Base-by-base conservation (phyloP, 1,140 invertebrate species). In the Monochamus saltuarius region DNA sequence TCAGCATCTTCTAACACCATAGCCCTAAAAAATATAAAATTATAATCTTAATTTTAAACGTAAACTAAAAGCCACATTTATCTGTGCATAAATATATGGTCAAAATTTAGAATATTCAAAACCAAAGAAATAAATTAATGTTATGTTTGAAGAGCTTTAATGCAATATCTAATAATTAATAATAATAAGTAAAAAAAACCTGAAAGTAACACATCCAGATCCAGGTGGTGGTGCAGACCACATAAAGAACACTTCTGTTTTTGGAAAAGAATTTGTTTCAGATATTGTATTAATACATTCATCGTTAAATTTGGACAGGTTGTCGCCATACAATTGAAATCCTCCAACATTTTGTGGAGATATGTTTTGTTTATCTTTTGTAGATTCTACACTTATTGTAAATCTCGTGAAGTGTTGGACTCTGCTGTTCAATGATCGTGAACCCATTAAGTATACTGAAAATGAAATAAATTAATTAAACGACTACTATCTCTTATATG, bases 201-300 rank as follows among this genome's bases (percentile, higher is more conserved):
- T 89, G 77, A 94, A 83, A 56, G 87, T 81, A 14, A 97, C 87
- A 73, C 94, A 97, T 55, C 92, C 93, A 1, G 90, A 90, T 4
- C 90, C 90, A 0, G 85, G 74, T 8, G 84, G 84, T 1, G 93
- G 93, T 1, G 94, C 92, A 45, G 86, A 89, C 94, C 94, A 97
- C 84, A 94, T 87, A 45, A 94, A 90, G 72, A 92, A 89, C 2
- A 95, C 86, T 76, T 95, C 91, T 0, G 88, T 89, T 77, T 96
- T 96, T 1, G 88, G 87, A 60, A 87, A 77, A 69, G 88, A 83
- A 53, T 89, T 86, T 0, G 85, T 83, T 71, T 96, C 90, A 0
- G 88, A 87, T 0, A 96, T 84, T 0, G 91, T 92, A 75, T 95
- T 94, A 1, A 90, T 81, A 73, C 94, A 95, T 54, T 91, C 86